Base-by-base conservation (phyloP, 1,140 invertebrate species). In the Hyles vespertilio region DNA sequence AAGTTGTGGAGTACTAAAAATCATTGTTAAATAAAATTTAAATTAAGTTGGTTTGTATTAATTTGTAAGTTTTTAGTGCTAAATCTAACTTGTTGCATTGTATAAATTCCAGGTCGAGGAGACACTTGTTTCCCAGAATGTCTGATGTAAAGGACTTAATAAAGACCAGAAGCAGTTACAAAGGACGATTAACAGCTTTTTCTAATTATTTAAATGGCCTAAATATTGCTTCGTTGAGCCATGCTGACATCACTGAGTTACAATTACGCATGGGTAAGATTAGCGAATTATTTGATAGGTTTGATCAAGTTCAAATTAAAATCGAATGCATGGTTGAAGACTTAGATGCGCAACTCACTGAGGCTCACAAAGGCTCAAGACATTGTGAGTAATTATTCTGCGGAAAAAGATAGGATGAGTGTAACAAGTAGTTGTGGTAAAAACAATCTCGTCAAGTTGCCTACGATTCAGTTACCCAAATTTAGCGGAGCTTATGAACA, bases 361-460 rank as follows among this genome's bases (percentile, higher is more conserved):
- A 33, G 10, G 3, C 5, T 44, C 9, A 1, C 52, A 6, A 22
- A 34, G 0, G 40, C 52, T 12, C 52, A 54, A 32, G 52, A 34
- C 9, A 7, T 54, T 40, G n/a, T n/a, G n/a, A n/a, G n/a, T n/a
- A n/a, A n/a, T n/a, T 11, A 44, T 40, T n/a, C 10, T 44, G n/a
- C 12, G 1, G 8, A 34, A 22, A 44, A n/a, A n/a, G n/a, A n/a
- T n/a, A n/a, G n/a, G n/a, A n/a, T n/a, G n/a, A n/a, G n/a, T n/a
- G n/a, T n/a, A n/a, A n/a, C n/a, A n/a, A n/a, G n/a, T n/a, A n/a
- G n/a, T n/a, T n/a, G n/a, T 11, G 32, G 32, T 32, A 56, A n/a
- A n/a, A n/a, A n/a, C 47, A 56, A 56, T 8, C 33, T 46, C 5
- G 45, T 56, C 32, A 33, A 56, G 32, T 56, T 56, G 9, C 45